Percentiles rank a stretch among this genome's conserved stretches.
These are phyloP conservation scores for Nettapus auritus DNA, from an alignment of 2,113 vertebrate genomes.

Conservation along the genomic window DNA sequence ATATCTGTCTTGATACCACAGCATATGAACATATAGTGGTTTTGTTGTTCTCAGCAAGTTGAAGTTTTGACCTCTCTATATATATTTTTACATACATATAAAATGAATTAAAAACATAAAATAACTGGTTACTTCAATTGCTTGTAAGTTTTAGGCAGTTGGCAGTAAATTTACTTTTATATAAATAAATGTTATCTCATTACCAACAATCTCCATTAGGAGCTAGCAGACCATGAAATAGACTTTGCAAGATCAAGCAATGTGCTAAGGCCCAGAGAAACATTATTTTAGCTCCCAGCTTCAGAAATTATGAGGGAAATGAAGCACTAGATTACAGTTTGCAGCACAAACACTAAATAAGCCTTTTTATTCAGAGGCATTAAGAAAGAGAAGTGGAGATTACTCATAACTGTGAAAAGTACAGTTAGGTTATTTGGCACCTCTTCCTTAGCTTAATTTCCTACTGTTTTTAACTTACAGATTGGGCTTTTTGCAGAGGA, in stretches of 20 bases:
- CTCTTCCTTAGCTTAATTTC: slow-evolving; percentile 46
- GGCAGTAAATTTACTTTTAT: slow-evolving; percentile 77
- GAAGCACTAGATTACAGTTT: slow-evolving; percentile 75
- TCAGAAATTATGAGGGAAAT: slow-evolving; percentile 77
- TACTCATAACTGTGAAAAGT: slow-evolving; percentile 57
- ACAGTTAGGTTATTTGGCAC: slow-evolving; percentile 61
- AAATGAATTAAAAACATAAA: slow-evolving; percentile 30
- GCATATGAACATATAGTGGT: neutral
- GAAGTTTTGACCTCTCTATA: slow-evolving; percentile 7
- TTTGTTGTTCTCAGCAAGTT: neutral
- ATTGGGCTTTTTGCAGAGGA: slow-evolving; percentile 12
- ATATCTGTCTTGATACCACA: neutral
- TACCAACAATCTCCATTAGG: slow-evolving; percentile 79
- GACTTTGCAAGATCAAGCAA: slow-evolving; percentile 80
- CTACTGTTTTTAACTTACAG: slow-evolving; percentile 29
- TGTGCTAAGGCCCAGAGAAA: slow-evolving; percentile 70
- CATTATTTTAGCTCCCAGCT: slow-evolving; percentile 75
- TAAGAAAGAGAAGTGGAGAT: slow-evolving; percentile 63
- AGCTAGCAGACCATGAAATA: slow-evolving; percentile 83
- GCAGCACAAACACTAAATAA: slow-evolving; percentile 69
- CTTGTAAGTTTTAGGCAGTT: slow-evolving; percentile 66
- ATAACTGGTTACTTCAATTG: slow-evolving; percentile 44
- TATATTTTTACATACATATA: slow-evolving; percentile 15
- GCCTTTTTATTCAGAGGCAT: slow-evolving; percentile 64
- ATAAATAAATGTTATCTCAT: slow-evolving; percentile 84